Conservation (phyloP, 2,797 vertebrate species). For the Sebastes reedi region DNA sequence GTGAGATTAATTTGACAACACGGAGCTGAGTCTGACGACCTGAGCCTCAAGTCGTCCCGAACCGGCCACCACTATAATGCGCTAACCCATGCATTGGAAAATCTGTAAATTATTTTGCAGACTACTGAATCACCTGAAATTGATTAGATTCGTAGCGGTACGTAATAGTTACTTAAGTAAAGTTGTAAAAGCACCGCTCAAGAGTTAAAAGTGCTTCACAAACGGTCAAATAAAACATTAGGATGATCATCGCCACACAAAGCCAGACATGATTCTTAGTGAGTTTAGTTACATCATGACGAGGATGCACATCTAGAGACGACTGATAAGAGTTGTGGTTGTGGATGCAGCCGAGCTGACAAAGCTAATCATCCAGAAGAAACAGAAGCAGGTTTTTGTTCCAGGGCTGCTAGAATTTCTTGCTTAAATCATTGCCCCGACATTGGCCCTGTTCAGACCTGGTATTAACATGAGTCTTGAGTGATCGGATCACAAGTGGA, state of each 20-base stretch:
- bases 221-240: constrained; percentile 4
- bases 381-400: neutral
- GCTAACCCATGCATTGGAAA: neutral
- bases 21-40: constrained; percentile 19
- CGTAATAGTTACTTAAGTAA: neutral
- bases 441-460: neutral
- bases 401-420: neutral
- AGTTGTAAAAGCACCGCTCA: constrained; percentile 19
- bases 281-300: neutral
- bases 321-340: neutral
- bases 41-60: neutral
- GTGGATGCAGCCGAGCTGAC: neutral
- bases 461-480: too few relatives aligned
- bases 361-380: neutral
- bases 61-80: neutral
- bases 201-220: constrained; percentile 3
- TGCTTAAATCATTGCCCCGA: neutral
- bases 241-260: neutral
- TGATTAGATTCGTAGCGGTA: neutral
- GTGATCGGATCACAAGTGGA: too few relatives aligned
- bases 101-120: neutral
- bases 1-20: neutral
- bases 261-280: constrained; percentile 14
- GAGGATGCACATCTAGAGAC: neutral
- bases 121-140: neutral